Base-by-base conservation (phyloP, 2,797 vertebrate genomes). In the Eulemur coronatus region DNA sequence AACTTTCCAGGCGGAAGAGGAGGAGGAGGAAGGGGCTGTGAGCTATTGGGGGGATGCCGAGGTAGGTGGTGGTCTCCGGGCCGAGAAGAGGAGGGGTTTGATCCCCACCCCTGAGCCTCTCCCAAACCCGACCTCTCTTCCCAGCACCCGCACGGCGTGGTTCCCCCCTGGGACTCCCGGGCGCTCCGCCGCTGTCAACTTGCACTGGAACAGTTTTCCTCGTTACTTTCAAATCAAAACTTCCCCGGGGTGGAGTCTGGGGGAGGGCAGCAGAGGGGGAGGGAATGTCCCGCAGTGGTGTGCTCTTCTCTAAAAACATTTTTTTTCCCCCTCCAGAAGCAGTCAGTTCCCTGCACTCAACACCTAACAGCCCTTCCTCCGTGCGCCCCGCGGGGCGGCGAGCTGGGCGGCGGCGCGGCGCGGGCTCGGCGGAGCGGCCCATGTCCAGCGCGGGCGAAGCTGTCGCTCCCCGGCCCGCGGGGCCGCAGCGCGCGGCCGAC, bases 401-500 rank as follows among this genome's bases (percentile, higher is more conserved):
- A 92, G 97, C 96, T 98, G 97, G 97, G 91, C 97, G 28, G 97
- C 63, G 91, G 92, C 94, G 94, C 96, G 72, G 98, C 89, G 96
- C 97, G 87, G 97, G 96, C 97, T 86, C 92, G 96, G 97, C 95
- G 98, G 96, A 96, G 98, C 99, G 99, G 99, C 99, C 99, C 99
- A 99, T 99, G 99, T 99, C 99, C 99, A 98, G 99, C 98, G 99
- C 98, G 98, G 99, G 98, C 73, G 99, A 99, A 98, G 98, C 98
- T 97, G 98, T 98, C 98, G 98, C 99, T 98, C 98, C 99, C 96
- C 99, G 99, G 99, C 99, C 99, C 98, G 98, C 97, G 75, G 99
- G 99, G 99, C 99, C 99, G 91, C 98, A 98, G 94, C 98, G 94
- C 97, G 98, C 98, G 98, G 98, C 99, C 75, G 98, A 98, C 96